Base-by-base conservation (phyloP, 2,888 invertebrate genomes). In the Encarsia formosa region DNA sequence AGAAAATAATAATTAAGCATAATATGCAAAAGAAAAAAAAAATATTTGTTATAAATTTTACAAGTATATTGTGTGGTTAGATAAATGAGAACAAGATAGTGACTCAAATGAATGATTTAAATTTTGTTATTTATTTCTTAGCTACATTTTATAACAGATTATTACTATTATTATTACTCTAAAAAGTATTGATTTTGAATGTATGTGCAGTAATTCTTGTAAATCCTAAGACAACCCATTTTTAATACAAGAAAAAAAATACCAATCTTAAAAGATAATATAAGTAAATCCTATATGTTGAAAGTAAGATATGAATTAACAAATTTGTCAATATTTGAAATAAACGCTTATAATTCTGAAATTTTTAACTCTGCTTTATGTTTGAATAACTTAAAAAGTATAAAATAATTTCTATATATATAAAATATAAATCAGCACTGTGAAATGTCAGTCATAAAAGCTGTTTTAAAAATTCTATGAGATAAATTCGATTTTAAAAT, bases 91-190 rank as follows among this genome's bases (percentile, higher is more conserved):
- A 46, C 35, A 47, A 54, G 59, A 59, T 61, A 56, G 60, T 55
- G 63, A 63, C 59, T 55, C 55, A 63, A 63, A 63, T 64, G 60
- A 61, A 63, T 52, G 42, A 39, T 66, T 66, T 63, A 63, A 66
- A 64, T 66, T 65, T 61, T 65, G 67, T 70, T 70, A 69, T 68
- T 69, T 69, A 69, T 70, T 70, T 63, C 60, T 67, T 68, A 69
- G 62, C 49, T 49, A 52, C 23, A 45, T 56, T 56, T 56, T 56
- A 43, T 52, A 52, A 52, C 18, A 42, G 49, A 45, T 5, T 19
- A 44, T 31, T 9, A 46, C 35, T 37, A n/a, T n/a, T n/a, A n/a
- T n/a, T n/a, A n/a, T n/a, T n/a, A n/a, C n/a, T n/a, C n/a, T n/a
- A n/a, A n/a, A 20, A 32, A 9, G 22, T 32, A 40, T 40, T 44